A percentile compares a stretch with the other conserved stretches of the same genome.
phyloP scores from a whole-genome alignment of 2,888 invertebrate genomes.

The Ellobium chinense region DNA sequence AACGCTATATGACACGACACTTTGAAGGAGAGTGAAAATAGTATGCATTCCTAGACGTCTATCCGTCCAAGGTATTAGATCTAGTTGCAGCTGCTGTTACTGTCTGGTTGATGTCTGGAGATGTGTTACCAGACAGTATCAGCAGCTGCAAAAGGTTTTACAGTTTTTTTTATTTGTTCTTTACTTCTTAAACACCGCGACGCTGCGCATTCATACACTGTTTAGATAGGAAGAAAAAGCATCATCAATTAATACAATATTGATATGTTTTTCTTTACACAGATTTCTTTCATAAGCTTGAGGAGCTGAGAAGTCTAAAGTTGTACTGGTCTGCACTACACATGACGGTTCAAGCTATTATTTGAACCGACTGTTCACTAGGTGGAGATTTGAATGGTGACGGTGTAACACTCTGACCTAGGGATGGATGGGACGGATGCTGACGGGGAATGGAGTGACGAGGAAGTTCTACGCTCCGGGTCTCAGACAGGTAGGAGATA shows the following conservation, averaged over 20 bases:
- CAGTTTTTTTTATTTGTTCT: not conserved
- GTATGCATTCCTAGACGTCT: no score
- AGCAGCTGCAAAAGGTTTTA: not conserved
- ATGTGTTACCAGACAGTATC: no score
- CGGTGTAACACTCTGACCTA: not conserved
- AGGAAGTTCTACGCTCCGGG: not conserved
- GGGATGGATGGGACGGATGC: constrained; percentile 48
- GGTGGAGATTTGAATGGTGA: not conserved
- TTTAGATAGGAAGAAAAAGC: no score
- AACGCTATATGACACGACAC: no score
- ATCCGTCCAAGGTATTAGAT: no score
- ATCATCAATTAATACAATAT: not conserved
- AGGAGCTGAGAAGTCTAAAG: not conserved
- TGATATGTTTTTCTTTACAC: no score
- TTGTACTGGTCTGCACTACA: not conserved
- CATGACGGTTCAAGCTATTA: not conserved
- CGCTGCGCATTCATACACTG: no score
- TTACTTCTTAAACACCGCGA: no score
- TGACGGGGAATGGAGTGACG: constrained; percentile 60
- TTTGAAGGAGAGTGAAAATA: no score
- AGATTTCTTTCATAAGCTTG: not conserved
- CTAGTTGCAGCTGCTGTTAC: no score
- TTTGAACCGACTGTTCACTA: not conserved
- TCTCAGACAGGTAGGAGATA: constrained; percentile 16
- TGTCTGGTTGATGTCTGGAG: no score